Conservation (phyloP, 2,888 invertebrate genomes). For the Caenorhabditis afra region DNA sequence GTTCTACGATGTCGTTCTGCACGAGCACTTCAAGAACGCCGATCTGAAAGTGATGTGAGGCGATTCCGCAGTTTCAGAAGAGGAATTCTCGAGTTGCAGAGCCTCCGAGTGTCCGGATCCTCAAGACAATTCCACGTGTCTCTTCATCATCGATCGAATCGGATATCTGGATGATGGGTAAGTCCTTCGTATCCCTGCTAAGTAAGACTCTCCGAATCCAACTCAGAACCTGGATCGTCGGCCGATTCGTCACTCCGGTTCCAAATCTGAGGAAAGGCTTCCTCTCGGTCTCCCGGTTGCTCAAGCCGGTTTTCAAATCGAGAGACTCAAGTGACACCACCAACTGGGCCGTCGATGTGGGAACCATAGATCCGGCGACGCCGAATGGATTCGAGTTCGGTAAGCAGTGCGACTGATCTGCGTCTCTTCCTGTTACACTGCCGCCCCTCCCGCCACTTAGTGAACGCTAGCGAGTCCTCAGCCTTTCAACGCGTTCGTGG, state of each 20-base stretch:
- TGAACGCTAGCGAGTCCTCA: not conserved
- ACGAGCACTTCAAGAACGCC: not conserved
- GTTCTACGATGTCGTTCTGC: conserved; percentile 19
- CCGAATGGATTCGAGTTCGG: conserved; percentile 36
- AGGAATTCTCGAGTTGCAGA: conserved; percentile 7
- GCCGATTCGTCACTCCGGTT: conserved; percentile 25
- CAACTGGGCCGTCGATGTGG: conserved; percentile 33
- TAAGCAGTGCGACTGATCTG: too few relatives aligned
- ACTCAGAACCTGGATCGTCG: conserved; percentile 33
- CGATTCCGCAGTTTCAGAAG: not conserved
- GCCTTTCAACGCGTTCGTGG: conserved; percentile 35
- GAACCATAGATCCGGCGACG: conserved; percentile 17
- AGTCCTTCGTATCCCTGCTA: not conserved
- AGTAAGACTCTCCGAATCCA: not conserved
- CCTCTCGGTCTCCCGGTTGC: conserved; percentile 26
- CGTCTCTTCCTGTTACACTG: too few relatives aligned
- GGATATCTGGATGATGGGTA: conserved; percentile 19
- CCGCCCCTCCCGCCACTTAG: too few relatives aligned
- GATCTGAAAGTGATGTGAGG: conserved; percentile 16
- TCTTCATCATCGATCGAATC: conserved; percentile 31
- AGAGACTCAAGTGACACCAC: conserved; percentile 17
- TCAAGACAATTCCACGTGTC: conserved; percentile 37
- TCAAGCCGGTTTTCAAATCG: conserved; percentile 24
- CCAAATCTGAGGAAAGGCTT: conserved; percentile 22
- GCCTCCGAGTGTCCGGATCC: conserved; percentile 21